A percentile compares a stretch with the other conserved stretches of the same genome.
These are phyloP conservation scores for Desoria tigrina DNA, from an alignment of 2,888 invertebrate genomes.

Conservation along the genomic window DNA sequence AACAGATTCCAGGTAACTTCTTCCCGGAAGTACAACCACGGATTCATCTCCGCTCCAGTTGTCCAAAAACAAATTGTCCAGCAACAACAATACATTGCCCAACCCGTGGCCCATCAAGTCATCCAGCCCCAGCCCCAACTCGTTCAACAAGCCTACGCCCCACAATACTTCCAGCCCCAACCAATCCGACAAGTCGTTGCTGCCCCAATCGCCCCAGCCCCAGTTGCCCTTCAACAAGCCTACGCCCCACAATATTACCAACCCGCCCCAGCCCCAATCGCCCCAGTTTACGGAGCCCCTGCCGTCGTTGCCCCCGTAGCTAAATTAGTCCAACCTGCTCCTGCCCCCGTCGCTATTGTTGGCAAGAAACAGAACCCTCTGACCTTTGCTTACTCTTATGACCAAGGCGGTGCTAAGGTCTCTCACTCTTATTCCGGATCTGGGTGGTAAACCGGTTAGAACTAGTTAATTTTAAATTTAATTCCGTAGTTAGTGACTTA, in stretches of 20 bases:
- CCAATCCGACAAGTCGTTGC: background rate
- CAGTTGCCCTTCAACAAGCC: conserved; percentile 18
- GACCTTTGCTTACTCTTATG: conserved; percentile 49
- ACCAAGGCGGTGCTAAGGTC: conserved; percentile 45
- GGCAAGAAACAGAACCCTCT: conserved; percentile 49
- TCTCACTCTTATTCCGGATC: conserved; percentile 51
- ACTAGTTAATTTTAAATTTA: background rate
- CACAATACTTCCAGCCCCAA: background rate
- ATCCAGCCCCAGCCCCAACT: conserved; percentile 9
- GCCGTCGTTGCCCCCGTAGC: conserved; percentile 14
- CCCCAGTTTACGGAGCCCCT: background rate
- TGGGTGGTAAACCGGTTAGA: conserved; percentile 46
- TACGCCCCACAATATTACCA: conserved; percentile 19
- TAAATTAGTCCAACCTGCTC: conserved; percentile 26
- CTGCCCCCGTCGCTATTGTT: conserved; percentile 24
- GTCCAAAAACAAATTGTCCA: conserved; percentile 15
- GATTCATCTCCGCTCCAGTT: conserved; percentile 18
- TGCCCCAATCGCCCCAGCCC: background rate
- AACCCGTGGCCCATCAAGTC: background rate
- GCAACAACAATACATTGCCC: background rate
- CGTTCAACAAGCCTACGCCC: conserved; percentile 14
- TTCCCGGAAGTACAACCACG: conserved; percentile 40
- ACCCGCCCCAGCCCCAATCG: conserved; percentile 6
- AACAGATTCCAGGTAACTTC: conserved; percentile 39
- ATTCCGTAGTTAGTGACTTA: background rate